Evolutionary conservation across 1,140 invertebrate species (phyloP).

Genomic region (Drusus annulatus): DNA sequence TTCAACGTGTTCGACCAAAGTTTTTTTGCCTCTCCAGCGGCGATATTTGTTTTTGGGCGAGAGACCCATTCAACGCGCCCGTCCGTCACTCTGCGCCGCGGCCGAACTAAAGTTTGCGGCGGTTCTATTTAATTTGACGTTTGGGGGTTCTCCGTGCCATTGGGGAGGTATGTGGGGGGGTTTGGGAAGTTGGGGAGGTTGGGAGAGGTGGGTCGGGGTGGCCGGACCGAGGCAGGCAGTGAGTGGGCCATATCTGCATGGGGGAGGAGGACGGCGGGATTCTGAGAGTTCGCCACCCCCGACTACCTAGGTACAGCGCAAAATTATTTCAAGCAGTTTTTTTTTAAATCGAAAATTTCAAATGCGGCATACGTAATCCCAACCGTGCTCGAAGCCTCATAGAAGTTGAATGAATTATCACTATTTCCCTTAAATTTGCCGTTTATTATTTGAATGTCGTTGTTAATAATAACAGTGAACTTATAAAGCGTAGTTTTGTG

Average conservation of each 20-base stretch:
- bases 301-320: too few relatives aligned
- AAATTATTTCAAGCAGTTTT: constrained; percentile 12
- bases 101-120: constrained; percentile 57
- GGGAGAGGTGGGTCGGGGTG: neutral
- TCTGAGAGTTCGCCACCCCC: neutral
- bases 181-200: constrained; percentile 8
- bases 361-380: too few relatives aligned
- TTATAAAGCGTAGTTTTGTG: too few relatives aligned
- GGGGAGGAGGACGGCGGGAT: neutral
- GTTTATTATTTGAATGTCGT: too few relatives aligned
- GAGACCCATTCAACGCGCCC: constrained; percentile 24
- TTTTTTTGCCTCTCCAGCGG: too few relatives aligned
- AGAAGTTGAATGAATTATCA: too few relatives aligned
- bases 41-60: too few relatives aligned
- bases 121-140: constrained; percentile 58
- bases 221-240: neutral
- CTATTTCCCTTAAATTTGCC: too few relatives aligned
- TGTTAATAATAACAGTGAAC: too few relatives aligned
- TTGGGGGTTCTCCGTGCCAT: constrained; percentile 43
- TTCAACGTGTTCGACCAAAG: too few relatives aligned
- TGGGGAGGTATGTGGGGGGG: neutral
- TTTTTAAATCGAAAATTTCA: too few relatives aligned
- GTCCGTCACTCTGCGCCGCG: constrained; percentile 48
- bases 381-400: too few relatives aligned
- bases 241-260: neutral